A percentile compares a stretch with the other conserved stretches of the same genome.
Conservation (phyloP, 2,888 invertebrate species). For the Aricia artaxerxes region DNA sequence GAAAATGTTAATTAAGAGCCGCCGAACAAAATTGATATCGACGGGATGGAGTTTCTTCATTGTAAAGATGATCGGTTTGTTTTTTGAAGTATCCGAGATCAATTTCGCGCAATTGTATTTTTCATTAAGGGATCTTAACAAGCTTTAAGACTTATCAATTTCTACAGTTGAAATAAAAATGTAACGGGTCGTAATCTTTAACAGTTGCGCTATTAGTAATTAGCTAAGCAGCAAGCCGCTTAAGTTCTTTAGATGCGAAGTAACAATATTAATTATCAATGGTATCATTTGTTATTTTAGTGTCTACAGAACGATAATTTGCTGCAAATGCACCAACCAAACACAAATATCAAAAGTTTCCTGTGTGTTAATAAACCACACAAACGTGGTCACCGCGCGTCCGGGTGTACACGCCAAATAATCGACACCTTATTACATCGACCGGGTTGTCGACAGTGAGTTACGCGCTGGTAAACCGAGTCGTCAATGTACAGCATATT, state of each 20-base stretch:
- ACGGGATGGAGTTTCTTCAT: slow-evolving; percentile 66
- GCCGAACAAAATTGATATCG: slow-evolving; percentile 76
- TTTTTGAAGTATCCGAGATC: slow-evolving; percentile 37
- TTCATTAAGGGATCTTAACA: slow-evolving; percentile 16
- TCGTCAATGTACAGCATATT: slow-evolving; percentile 70
- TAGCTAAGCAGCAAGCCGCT: background rate
- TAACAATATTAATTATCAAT: background rate
- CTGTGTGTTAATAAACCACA: background rate
- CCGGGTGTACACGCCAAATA: slow-evolving; percentile 1
- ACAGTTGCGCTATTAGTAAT: background rate
- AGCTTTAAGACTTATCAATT: slow-evolving; percentile 15
- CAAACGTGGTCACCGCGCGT: background rate
- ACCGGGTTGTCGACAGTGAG: slow-evolving; percentile 33
- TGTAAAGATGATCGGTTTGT: slow-evolving; percentile 52
- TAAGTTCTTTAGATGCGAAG: background rate
- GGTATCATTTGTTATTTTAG: background rate
- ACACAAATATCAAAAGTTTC: background rate
- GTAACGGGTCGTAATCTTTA: background rate
- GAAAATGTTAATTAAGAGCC: slow-evolving; percentile 79
- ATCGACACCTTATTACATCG: slow-evolving; percentile 6
- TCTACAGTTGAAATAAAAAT: slow-evolving; percentile 2
- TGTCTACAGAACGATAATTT: background rate
- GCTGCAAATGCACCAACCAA: background rate
- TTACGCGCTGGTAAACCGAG: slow-evolving; percentile 64
- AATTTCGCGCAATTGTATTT: slow-evolving; percentile 35